These are phyloP conservation scores for Arctia plantaginis DNA, from an alignment of 2,888 invertebrate genomes.

Conservation along the genomic window DNA sequence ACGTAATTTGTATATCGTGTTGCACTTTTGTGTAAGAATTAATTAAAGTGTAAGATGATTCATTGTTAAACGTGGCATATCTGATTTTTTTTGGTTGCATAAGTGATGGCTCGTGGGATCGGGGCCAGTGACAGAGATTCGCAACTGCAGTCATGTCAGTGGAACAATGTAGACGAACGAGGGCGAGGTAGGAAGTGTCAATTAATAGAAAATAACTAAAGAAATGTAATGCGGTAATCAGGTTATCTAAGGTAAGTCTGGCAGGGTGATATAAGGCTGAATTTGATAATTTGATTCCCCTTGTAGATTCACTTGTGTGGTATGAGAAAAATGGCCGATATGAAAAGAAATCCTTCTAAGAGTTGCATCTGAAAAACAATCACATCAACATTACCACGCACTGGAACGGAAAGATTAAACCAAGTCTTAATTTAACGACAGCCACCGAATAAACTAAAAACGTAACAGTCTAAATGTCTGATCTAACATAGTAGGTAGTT, in stretches of 20 bases:
- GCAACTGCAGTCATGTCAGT: conserved; percentile 72
- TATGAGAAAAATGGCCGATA: too few species aligned
- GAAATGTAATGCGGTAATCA: conserved; percentile 13
- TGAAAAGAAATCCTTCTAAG: background rate
- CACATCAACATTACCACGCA: background rate
- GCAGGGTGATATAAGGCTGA: background rate
- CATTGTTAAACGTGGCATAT: conserved; percentile 53
- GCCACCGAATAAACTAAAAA: background rate
- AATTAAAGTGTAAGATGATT: conserved; percentile 59
- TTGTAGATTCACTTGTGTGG: background rate
- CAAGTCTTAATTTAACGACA: background rate
- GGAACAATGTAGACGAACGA: conserved; percentile 61
- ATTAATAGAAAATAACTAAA: conserved; percentile 45
- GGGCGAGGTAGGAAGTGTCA: conserved; percentile 48
- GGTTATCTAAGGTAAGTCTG: background rate
- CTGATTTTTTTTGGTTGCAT: conserved; percentile 67
- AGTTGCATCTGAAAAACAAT: background rate
- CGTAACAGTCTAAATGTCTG: background rate
- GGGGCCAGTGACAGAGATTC: conserved; percentile 63
- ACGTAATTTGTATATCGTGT: conserved; percentile 43
- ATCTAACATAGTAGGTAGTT: background rate
- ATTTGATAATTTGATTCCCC: background rate
- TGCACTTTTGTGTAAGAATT: conserved; percentile 40
- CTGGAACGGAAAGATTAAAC: background rate
- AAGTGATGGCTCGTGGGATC: conserved; percentile 77